These are phyloP conservation scores for Drosophila leontia DNA, from an alignment of 1,140 invertebrate genomes.

Conservation along the genomic window DNA sequence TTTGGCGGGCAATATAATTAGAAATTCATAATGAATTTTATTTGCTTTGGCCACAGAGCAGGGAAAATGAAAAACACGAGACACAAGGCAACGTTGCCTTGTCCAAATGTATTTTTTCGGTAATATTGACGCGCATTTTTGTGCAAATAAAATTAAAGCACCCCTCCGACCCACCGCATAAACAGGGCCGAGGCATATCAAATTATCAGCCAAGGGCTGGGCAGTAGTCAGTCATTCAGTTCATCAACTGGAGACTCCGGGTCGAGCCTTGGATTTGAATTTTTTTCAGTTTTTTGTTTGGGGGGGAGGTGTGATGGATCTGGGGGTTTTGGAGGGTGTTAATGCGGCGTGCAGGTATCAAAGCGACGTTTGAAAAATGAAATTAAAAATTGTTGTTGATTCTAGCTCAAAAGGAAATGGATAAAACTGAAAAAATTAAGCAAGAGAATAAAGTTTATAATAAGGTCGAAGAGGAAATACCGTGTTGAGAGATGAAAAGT, in stretches of 20 bases:
- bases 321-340: conserved; percentile 57
- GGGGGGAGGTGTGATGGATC: conserved; percentile 14
- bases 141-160: conserved; percentile 82
- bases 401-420: conserved; percentile 56
- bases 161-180: conserved; percentile 45
- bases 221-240: conserved; percentile 51
- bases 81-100: conserved; percentile 53
- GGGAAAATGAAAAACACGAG: conserved; percentile 4
- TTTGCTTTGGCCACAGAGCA: conserved; percentile 76
- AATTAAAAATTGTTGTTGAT: conserved; percentile 81
- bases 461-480: background rate
- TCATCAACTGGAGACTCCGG: conserved; percentile 11
- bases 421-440: conserved; percentile 35
- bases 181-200: conserved; percentile 71
- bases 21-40: conserved; percentile 85
- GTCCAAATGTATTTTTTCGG: conserved; percentile 62
- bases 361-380: conserved; percentile 80
- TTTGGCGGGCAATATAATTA: conserved; percentile 73
- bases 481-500: background rate
- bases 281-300: conserved; percentile 3
- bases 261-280: conserved; percentile 14
- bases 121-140: conserved; percentile 76
- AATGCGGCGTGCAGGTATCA: conserved; percentile 82
- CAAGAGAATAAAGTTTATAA: background rate
- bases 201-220: conserved; percentile 74